phyloP scores from a whole-genome alignment of 2,888 invertebrate species.

The Trisateles emortualis region DNA sequence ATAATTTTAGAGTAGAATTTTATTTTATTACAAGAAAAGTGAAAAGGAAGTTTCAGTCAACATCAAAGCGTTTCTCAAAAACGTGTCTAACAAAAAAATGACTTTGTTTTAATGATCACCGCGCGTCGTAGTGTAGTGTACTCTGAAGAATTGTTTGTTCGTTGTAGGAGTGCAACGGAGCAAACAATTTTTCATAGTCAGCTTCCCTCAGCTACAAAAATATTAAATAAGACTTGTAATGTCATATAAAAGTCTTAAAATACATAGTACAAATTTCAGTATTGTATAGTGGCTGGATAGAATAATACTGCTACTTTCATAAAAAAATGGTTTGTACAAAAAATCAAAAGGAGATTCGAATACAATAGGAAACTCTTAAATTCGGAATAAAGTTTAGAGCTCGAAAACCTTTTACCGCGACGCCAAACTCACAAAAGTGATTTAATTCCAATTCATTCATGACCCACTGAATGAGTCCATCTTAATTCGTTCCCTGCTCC shows the following conservation, averaged over 20 bases:
- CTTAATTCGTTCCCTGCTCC: slow-evolving; percentile 49
- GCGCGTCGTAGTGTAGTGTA: slow-evolving; percentile 21
- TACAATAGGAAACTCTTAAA: slow-evolving; percentile 44
- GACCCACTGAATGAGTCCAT: slow-evolving; percentile 51
- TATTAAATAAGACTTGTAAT: neutral
- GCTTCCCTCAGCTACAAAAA: slow-evolving; percentile 14
- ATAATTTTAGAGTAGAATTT: neutral
- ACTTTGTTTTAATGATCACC: slow-evolving; percentile 39
- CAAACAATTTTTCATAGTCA: slow-evolving; percentile 13
- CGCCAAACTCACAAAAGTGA: slow-evolving; percentile 51
- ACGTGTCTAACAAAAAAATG: slow-evolving; percentile 17
- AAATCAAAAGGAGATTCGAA: slow-evolving; percentile 24
- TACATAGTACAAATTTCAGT: neutral
- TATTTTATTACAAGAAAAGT: slow-evolving; percentile 8
- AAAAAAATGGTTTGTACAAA: slow-evolving; percentile 3
- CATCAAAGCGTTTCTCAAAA: slow-evolving; percentile 26
- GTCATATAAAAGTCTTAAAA: too few species aligned
- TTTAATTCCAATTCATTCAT: slow-evolving; percentile 55
- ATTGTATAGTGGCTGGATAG: neutral
- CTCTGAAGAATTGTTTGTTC: slow-evolving; percentile 30
- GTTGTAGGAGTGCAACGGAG: slow-evolving; percentile 12
- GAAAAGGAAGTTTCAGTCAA: slow-evolving; percentile 3
- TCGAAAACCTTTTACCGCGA: slow-evolving; percentile 48
- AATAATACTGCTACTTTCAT: neutral
- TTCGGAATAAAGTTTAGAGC: slow-evolving; percentile 40